phyloP scores from a whole-genome alignment of 2,888 invertebrate genomes.

The Caenorhabditis drosophilae region DNA sequence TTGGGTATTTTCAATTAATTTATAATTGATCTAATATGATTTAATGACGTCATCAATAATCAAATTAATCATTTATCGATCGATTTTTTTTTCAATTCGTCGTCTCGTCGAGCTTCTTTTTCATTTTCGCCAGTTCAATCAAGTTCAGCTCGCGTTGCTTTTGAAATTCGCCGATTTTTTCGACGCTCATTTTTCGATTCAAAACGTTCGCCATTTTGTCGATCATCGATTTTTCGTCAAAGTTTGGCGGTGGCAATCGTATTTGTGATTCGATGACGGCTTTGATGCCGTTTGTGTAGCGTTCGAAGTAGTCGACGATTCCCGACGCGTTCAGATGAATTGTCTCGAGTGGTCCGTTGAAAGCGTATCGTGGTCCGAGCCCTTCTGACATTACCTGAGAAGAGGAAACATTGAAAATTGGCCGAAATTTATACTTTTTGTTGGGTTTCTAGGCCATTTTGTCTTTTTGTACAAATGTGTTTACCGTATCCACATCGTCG shows the following conservation, averaged over 20 bases:
- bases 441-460: too few relatives aligned
- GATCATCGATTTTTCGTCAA: constrained; percentile 43
- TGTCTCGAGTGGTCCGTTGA: constrained; percentile 90
- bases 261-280: constrained; percentile 25
- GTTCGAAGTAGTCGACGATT: constrained; percentile 42
- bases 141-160: constrained; percentile 36
- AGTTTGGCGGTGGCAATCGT: constrained; percentile 35
- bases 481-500: constrained; percentile 85
- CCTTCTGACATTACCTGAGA: constrained; percentile 49
- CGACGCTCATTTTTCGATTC: constrained; percentile 22
- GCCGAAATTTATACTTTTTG: background rate
- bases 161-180: constrained; percentile 20
- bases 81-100: too few relatives aligned
- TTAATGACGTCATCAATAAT: too few relatives aligned
- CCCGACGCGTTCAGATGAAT: constrained; percentile 91
- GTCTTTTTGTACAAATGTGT: too few relatives aligned
- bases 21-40: too few relatives aligned
- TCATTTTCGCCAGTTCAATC: constrained; percentile 35
- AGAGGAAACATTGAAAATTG: too few relatives aligned
- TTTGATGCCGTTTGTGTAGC: constrained; percentile 38
- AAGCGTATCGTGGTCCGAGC: constrained; percentile 91
- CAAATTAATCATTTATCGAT: too few relatives aligned
- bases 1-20: too few relatives aligned
- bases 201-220: constrained; percentile 29
- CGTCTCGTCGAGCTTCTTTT: constrained; percentile 17